phyloP scores from a whole-genome alignment of 2,113 vertebrate genomes.

The Phalacrocorax aristotelis region DNA sequence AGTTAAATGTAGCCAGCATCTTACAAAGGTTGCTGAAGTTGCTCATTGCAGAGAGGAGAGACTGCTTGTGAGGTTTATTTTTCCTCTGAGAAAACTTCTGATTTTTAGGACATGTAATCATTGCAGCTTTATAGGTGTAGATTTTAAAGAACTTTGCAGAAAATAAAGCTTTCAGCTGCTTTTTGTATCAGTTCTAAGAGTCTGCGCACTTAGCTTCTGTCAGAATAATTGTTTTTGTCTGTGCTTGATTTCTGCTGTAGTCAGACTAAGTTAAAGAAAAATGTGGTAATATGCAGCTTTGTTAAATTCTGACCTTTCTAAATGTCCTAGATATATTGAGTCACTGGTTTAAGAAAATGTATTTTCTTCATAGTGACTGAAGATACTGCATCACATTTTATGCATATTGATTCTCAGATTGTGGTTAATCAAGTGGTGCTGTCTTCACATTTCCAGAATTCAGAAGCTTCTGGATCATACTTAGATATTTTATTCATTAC shows the following conservation, averaged over 20 bases:
- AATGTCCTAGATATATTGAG: background rate
- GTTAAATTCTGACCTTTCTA: background rate
- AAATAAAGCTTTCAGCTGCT: background rate
- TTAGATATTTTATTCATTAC: background rate
- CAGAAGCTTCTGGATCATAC: background rate
- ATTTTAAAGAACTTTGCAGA: background rate
- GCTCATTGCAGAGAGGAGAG: background rate
- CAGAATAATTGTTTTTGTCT: background rate
- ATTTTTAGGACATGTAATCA: background rate
- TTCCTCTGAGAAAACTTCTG: background rate
- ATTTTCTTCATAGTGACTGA: background rate
- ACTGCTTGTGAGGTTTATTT: background rate
- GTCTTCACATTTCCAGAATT: background rate
- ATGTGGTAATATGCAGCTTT: background rate
- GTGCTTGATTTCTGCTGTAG: background rate
- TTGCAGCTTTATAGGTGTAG: background rate
- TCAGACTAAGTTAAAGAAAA: background rate
- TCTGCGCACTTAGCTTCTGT: background rate
- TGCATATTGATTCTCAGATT: background rate
- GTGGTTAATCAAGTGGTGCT: background rate
- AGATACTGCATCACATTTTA: background rate
- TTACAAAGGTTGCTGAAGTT: background rate
- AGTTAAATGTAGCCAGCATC: background rate
- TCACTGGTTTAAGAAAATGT: background rate
- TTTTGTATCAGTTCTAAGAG: background rate